phyloP scores from a whole-genome alignment of 37 sponge, comb jelly and placozoan genomes.

The Theonella swinhoei region DNA sequence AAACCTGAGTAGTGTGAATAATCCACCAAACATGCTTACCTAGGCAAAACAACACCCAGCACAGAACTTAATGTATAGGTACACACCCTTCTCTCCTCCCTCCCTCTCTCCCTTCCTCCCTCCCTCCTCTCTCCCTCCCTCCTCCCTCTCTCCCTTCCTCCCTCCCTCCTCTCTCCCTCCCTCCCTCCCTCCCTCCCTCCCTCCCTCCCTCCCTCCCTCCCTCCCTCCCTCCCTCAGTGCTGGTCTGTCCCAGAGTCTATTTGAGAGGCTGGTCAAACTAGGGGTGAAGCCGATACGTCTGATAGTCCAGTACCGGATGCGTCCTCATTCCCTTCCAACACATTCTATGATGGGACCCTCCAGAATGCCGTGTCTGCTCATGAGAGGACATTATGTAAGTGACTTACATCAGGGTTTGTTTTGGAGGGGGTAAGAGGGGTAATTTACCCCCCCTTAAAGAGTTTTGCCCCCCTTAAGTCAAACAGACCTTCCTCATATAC shows the following conservation, averaged over 20 bases:
- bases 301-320: constrained; percentile 97
- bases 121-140: constrained; percentile 8
- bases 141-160: constrained; percentile 21
- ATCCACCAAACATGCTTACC: background rate
- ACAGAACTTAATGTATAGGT: background rate
- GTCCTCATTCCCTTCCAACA: constrained; percentile 92
- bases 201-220: background rate
- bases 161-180: constrained; percentile 24
- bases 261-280: constrained; percentile 89
- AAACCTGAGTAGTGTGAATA: too few species aligned
- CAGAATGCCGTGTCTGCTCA: constrained; percentile 92
- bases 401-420: too few species aligned
- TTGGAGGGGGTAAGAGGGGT: too few species aligned
- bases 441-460: too few species aligned
- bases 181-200: constrained; percentile 1
- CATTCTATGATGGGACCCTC: constrained; percentile 96
- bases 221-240: constrained; percentile 57
- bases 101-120: constrained; percentile 5
- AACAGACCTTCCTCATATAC: too few species aligned
- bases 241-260: constrained; percentile 94
- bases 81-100: background rate
- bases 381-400: constrained; percentile 50
- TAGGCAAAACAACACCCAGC: background rate
- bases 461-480: too few species aligned
- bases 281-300: constrained; percentile 87